Evolutionary conservation across 1,140 invertebrate genomes (phyloP), one percentile per base, ranked within the genome.

Genomic region (Pseudomyrmex sp.): DNA sequence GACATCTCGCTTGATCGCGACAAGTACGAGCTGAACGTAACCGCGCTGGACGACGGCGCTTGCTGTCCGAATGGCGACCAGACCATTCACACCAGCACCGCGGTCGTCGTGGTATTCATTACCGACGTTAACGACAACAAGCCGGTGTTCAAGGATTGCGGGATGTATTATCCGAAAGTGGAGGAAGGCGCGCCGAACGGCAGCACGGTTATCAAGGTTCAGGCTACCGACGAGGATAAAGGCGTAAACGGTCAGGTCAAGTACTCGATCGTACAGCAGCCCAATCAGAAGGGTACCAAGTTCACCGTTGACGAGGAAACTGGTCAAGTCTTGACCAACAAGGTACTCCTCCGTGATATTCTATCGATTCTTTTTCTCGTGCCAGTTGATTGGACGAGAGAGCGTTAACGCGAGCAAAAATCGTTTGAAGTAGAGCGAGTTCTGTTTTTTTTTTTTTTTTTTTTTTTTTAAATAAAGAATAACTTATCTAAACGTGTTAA

Each of bases 51-150:
- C 92, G 98, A 99, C 92, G 98, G 98, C 0, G 97, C 97, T 2
- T 99, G 98, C 92, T 99, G 98, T 91, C 96, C 96, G 2, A 97
- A 98, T 85, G 98, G 98, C 0, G 97, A 97, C 70, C 94, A 95
- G 0, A 98, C 97, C 0, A 97, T 98, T 82, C 98, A 99, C 90
- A 99, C 98, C 0, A 98, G 97, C 23, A 99, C 98, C 0, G 98
- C 98, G n/a, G 97, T 99, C 0, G 98, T 99, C 1, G 98, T 99
- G 1, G 98, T 99, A 0, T 99, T 99, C 90, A 99, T 99, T 62
- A 99, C 98, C 0, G 98, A 99, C 91, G 98, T 99, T 0, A 99
- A 99, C 91, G 98, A 99, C 88, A 99, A 99, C 91, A 99, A 98
- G 90, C 98, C 98, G 0, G 96, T 98, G 44, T 99, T 99, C 90